Percentiles rank a stretch among this genome's conserved stretches.
Evolutionary conservation across 2,797 vertebrate species (phyloP).

Genomic region (Hapalemur alaotrensis): DNA sequence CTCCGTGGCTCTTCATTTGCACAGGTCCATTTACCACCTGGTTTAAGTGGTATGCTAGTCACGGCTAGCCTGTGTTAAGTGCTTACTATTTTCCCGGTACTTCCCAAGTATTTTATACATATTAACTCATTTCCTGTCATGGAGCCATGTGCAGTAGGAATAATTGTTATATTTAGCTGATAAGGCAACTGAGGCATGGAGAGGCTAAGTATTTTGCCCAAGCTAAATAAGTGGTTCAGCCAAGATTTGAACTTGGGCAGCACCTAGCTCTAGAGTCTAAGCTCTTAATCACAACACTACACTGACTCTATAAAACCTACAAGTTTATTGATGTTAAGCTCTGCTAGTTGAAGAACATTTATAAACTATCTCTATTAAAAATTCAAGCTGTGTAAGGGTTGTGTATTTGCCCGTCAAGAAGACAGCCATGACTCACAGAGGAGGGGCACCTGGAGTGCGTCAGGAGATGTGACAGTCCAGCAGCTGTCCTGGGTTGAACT

Average conservation of each 20-base stretch:
- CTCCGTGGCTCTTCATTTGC: neutral
- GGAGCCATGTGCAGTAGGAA: neutral
- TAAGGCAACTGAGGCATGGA: neutral
- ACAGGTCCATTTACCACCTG: neutral
- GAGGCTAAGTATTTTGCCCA: neutral
- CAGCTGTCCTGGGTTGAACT: slow-evolving; percentile 35
- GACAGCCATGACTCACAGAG: neutral
- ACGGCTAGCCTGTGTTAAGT: neutral
- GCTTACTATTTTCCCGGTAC: neutral
- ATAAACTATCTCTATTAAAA: neutral
- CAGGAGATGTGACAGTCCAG: neutral
- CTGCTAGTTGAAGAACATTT: neutral
- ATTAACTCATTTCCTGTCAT: neutral
- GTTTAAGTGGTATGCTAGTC: neutral
- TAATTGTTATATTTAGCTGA: neutral
- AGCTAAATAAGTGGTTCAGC: neutral
- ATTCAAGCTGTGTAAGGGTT: neutral
- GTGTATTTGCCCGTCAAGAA: neutral
- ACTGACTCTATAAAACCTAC: neutral
- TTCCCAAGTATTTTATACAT: neutral
- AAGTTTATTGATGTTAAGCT: neutral
- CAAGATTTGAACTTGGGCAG: neutral
- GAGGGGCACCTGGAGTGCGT: neutral
- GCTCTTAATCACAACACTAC: neutral
- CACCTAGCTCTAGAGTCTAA: neutral